Base-by-base conservation (phyloP, 2,888 invertebrate genomes). In the Patella ulyssiponensis region DNA sequence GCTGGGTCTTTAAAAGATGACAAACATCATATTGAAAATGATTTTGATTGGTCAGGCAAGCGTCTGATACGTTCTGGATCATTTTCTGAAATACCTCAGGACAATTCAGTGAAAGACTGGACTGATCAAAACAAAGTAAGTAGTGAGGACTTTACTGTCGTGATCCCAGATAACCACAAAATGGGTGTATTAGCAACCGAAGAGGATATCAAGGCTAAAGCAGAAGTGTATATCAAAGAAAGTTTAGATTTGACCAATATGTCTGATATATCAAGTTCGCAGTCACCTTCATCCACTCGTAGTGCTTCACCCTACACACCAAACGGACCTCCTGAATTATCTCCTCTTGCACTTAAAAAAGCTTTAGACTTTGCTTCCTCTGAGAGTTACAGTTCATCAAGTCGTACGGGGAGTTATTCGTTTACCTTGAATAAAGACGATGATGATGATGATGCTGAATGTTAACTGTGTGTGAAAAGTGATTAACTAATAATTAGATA, bases 11-110 rank as follows among this genome's bases (percentile, higher is more conserved):
- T 86, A 69, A 84, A 83, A 76, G 76, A 77, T 70, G 82, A 82
- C 44, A 72, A 83, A 71, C 80, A 79, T 51, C 74, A 69, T 51
- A 77, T 76, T 9, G 77, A 79, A 33, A 85, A 82, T 71, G 73
- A 78, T 15, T 72, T 87, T 33, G 86, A 87, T 71, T 88, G 87
- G 88, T 88, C 89, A 17, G 88, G 88, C 12, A 82, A 85, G 69
- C 81, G 86, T 44, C 83, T 88, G 17, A 86, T 88, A 11, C 77
- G 87, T 11, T 81, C 87, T 9, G 87, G 85, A 23, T 87, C 87
- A 27, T 89, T 88, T 79, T 78, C 85, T 20, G 86, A 88, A 73
- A 87, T 88, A 82, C 85, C 86, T 73, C 86, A 86, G 76, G 83
- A 85, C 78, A 84, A 85, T 77, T 80, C 83, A 14, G 75, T 82